Evolutionary conservation across 2,797 vertebrate genomes (phyloP), one percentile per base, ranked within the genome.

Genomic region (Diglossa cyanea): DNA sequence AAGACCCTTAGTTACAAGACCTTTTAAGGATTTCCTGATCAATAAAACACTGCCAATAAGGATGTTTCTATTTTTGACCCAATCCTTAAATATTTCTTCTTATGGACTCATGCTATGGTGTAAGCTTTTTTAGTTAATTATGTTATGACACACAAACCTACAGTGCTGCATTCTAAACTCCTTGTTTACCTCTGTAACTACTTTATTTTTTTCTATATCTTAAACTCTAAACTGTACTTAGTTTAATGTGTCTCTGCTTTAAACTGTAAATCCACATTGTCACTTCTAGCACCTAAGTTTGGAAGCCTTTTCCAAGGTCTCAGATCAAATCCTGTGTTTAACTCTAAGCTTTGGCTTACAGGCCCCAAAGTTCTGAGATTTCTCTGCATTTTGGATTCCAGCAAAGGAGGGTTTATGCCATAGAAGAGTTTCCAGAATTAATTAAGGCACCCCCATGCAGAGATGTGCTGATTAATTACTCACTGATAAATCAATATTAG

Each of bases 341-440:
- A 37, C 26, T 58, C 33, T 6, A 17, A 58, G 7, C 16, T 26
- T 37, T 37, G 33, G 4, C 35, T 58, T 5, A 26, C 33, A 58
- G 55, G 7, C 33, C 33, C 24, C 24, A 26, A 37, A 18, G 8
- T 5, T 26, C 35, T 58, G 55, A 37, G 24, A 18, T 1, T 37
- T 37, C 35, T 1, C 16, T 58, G 16, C 33, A 18, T 58, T 58
- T 37, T 26, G 17, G 17, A 37, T 58, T 58, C 33, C 17, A 18
- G 1, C 24, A 58, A 9, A 18, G 2, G 57, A 28, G 6, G 13
- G 5, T 9, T 53, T 50, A 13, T 71, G 30, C 12, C 15, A 26
- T 1, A 44, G 28, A 1, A 2, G 14, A 3, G 4, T 39, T 71
- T 13, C 17, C 13, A 33, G 8, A 33, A 17, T 15, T 21, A 17